Percentiles rank a stretch among this genome's conserved stretches.
Conservation (phyloP, 1,140 invertebrate species). For the Drosophila sproati region DNA sequence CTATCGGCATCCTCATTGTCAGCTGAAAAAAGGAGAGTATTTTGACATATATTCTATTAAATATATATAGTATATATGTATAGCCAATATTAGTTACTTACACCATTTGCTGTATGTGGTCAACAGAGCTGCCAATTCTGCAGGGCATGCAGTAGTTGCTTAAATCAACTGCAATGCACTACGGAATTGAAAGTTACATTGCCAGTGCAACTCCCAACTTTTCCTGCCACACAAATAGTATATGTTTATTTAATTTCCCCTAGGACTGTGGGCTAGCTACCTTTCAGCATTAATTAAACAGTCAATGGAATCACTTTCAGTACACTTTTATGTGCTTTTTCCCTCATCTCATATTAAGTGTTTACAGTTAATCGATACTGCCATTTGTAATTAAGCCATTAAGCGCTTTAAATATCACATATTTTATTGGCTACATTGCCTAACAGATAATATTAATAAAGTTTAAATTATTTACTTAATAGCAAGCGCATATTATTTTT, state of each 20-base stretch:
- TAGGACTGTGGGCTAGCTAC: neutral
- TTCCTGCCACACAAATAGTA: neutral
- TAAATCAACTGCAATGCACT: slow-evolving; percentile 95
- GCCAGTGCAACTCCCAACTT: slow-evolving; percentile 24
- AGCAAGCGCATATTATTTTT: neutral
- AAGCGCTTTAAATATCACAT: neutral
- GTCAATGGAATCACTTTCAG: slow-evolving; percentile 30
- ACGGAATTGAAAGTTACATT: slow-evolving; percentile 92
- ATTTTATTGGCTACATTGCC: neutral
- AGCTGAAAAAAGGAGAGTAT: slow-evolving; percentile 1
- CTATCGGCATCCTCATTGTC: slow-evolving; percentile 43
- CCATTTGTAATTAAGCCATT: neutral
- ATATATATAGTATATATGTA: neutral
- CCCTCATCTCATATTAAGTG: too few species aligned
- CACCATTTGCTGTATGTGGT: slow-evolving; percentile 17
- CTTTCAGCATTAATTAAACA: slow-evolving; percentile 18
- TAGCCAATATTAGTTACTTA: neutral
- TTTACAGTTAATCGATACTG: neutral
- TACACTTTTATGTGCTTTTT: neutral
- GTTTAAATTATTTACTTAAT: neutral
- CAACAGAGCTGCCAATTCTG: slow-evolving; percentile 89
- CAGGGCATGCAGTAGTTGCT: slow-evolving; percentile 93
- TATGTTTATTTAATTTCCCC: neutral
- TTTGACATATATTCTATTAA: slow-evolving; percentile 6
- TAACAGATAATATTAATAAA: neutral